Evolutionary conservation across 2,113 vertebrate genomes (phyloP).

Genomic region (Pedionomus torquatus): DNA sequence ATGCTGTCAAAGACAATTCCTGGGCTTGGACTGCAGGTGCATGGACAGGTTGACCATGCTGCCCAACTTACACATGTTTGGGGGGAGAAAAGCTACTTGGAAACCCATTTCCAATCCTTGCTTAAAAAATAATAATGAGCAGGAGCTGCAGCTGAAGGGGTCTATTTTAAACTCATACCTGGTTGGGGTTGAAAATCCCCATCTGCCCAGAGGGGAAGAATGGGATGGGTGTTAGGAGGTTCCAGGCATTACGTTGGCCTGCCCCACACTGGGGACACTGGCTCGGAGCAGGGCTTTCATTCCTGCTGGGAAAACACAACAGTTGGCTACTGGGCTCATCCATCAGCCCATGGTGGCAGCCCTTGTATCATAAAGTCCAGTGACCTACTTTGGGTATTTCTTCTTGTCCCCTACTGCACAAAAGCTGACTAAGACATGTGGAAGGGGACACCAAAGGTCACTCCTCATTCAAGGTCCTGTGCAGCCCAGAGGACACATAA

Average conservation of each 20-base stretch:
- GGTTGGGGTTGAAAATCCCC: neutral
- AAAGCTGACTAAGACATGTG: neutral
- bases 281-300: neutral
- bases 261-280: fast-evolving
- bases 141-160: neutral
- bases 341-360: neutral
- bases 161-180: neutral
- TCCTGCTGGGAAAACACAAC: fast-evolving
- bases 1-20: fast-evolving
- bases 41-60: fast-evolving
- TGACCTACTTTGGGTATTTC: neutral
- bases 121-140: neutral
- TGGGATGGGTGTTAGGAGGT: fast-evolving
- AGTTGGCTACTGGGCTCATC: neutral
- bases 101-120: neutral
- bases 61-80: neutral
- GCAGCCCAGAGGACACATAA: neutral
- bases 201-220: neutral
- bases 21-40: neutral
- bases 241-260: fast-evolving
- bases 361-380: neutral
- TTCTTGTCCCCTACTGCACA: neutral
- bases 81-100: neutral
- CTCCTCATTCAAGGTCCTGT: neutral
- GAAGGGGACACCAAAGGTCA: neutral